A percentile compares a stretch with the other conserved stretches of the same genome.
These are phyloP conservation scores for Anas bahamensis DNA, from an alignment of 2,797 vertebrate species.

Conservation along the genomic window DNA sequence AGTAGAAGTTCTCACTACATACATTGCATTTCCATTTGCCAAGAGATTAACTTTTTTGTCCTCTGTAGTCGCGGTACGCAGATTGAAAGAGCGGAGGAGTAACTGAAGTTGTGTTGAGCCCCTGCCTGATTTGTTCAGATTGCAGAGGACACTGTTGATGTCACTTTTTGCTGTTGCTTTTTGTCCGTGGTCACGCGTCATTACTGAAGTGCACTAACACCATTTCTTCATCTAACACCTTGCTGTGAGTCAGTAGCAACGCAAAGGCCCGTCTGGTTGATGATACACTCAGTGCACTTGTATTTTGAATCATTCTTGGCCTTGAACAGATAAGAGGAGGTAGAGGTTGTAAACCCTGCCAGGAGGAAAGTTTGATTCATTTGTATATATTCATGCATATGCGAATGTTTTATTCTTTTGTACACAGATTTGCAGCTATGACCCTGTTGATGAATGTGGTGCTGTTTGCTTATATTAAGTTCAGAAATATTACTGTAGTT, in stretches of 20 bases:
- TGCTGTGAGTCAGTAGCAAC: neutral
- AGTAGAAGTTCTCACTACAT: neutral
- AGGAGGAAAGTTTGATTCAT: neutral
- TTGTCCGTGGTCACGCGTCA: fast-evolving
- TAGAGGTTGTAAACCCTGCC: neutral
- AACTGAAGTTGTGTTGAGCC: neutral
- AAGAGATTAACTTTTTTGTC: neutral
- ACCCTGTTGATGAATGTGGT: neutral
- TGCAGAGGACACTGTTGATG: neutral
- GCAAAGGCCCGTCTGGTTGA: neutral
- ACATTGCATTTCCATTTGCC: neutral
- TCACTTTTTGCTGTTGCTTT: neutral
- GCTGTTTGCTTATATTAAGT: neutral
- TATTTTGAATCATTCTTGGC: neutral
- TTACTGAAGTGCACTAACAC: neutral
- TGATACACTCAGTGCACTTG: neutral
- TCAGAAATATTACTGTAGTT: neutral
- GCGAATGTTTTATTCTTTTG: neutral
- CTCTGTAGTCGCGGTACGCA: neutral
- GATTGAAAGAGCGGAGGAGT: neutral
- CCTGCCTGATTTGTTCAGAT: neutral
- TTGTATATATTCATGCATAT: too few relatives aligned
- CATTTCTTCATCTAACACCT: neutral
- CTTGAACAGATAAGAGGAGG: neutral
- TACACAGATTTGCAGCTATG: neutral